Evolutionary conservation across 2,113 vertebrate species (phyloP).

Genomic region (Lanius collurio): DNA sequence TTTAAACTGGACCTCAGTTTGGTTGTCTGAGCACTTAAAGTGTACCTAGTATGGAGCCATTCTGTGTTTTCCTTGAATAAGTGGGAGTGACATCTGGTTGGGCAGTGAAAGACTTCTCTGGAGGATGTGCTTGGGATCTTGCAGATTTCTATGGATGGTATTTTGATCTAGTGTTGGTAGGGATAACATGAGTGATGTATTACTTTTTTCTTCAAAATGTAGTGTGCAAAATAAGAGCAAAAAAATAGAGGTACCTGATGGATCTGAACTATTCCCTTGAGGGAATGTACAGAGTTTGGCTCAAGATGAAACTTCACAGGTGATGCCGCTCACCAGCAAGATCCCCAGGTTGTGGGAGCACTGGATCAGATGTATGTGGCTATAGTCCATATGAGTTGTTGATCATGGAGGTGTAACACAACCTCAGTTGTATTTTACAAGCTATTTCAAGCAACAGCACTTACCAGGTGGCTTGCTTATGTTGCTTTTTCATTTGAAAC

Average conservation of each 20-base stretch:
- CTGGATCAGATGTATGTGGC: not conserved
- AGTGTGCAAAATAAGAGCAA: not conserved
- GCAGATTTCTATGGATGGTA: not conserved
- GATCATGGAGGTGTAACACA: fast-evolving
- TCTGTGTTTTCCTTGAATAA: not conserved
- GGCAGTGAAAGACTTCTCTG: not conserved
- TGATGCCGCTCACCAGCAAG: not conserved
- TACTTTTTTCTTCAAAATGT: not conserved
- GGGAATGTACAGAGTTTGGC: not conserved
- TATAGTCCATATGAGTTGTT: fast-evolving
- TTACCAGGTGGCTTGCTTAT: not conserved
- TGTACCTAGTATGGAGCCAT: not conserved
- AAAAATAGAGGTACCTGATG: not conserved
- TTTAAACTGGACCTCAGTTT: not conserved
- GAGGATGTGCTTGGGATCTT: not conserved
- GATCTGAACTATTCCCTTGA: not conserved
- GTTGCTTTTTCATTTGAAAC: not conserved
- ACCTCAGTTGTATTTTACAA: not conserved
- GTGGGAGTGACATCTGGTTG: not conserved
- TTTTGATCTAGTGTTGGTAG: not conserved
- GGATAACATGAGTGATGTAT: not conserved
- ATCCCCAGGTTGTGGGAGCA: not conserved
- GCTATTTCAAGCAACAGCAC: not conserved
- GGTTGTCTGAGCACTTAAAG: not conserved
- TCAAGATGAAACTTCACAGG: not conserved